Conservation (phyloP, 2,113 vertebrate species). For the Eupsittula cactorum region DNA sequence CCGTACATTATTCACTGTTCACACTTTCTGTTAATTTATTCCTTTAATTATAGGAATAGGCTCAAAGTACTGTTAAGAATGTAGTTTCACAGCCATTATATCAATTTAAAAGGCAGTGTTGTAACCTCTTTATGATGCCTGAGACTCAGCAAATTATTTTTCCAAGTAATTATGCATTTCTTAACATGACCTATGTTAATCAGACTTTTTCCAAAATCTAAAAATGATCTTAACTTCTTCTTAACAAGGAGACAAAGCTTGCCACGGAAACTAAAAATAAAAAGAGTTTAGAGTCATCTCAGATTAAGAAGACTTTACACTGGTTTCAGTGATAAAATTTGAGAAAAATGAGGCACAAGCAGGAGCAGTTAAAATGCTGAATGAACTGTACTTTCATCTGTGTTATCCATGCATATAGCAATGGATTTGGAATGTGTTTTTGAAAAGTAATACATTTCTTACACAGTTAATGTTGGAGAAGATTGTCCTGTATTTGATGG, state of each 20-base stretch:
- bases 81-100: background rate
- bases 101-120: background rate
- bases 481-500: constrained; percentile 88
- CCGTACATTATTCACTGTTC: background rate
- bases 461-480: constrained; percentile 84
- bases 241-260: background rate
- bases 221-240: rapidly evolving
- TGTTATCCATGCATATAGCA: background rate
- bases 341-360: background rate
- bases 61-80: background rate
- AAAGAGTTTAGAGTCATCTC: background rate
- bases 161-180: background rate
- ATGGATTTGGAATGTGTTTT: background rate
- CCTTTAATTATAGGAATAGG: background rate
- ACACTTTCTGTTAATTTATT: background rate
- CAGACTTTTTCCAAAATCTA: background rate
- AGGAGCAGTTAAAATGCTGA: background rate
- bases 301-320: background rate
- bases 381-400: background rate
- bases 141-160: background rate
- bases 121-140: background rate
- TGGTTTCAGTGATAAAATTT: background rate
- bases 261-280: background rate
- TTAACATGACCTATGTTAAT: background rate
- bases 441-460: constrained; percentile 9